Base-by-base conservation (phyloP, 2,113 vertebrate genomes). In the Lepus europaeus region DNA sequence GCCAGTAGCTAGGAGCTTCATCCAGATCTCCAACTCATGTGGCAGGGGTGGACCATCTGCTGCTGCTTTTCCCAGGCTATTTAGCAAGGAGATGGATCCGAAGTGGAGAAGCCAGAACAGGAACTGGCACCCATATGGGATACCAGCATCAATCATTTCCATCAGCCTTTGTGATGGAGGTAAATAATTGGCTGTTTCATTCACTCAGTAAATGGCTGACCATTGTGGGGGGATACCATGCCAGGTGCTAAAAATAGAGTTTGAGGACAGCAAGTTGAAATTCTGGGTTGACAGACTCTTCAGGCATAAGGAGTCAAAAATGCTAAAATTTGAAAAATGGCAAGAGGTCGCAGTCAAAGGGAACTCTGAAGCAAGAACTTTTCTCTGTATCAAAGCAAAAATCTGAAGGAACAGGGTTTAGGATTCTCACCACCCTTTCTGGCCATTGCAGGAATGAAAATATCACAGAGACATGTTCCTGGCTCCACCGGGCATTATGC, bases 251-350 rank as follows among this genome's bases (percentile, higher is more conserved):
- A 87, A 84, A 95, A 17, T 90, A 83, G 64, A 89, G 17, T 45
- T 88, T 86, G 49, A 92, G 53, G 93, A 63, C 23, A 90, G 76
- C 31, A 73, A 45, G 13, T 68, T 53, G 33, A 87, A 94, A 94
- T 45, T 31, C 64, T 76, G 22, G 16, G 16, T 90, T 95, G 51
- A 85, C 64, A 76, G 51, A 45, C 25, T 83, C n/a, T 90, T 68
- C 4, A 74, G 33, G 25, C 29, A 27, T 84, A 76, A 87, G 61
- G 16, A 31, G 9, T 87, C 77, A 79, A 6, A 1, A 77, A 76
- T 77, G 63, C 33, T 10, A 81, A 68, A 94, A 93, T 87, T 96
- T 92, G 51, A 51, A 69, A 92, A 72, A 39, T 96, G 79, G n/a
- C 83, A 87, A 19, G 64, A 84, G 72, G 63, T 73, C 63, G 3